These are phyloP conservation scores for Lycocerus yunnanus DNA, from an alignment of 2,888 invertebrate genomes.

Conservation along the genomic window DNA sequence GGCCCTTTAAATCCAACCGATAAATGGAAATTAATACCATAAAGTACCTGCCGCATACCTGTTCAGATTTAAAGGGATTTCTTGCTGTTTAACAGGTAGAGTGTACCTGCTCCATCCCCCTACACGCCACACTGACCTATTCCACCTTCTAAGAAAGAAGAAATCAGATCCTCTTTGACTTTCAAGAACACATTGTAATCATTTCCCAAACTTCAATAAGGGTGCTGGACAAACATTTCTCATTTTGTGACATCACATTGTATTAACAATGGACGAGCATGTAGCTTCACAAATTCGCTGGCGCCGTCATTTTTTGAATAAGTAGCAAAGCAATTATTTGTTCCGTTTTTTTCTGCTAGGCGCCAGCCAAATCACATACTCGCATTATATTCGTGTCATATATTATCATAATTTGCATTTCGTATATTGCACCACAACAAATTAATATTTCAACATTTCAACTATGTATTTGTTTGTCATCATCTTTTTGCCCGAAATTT, in stretches of 20 bases:
- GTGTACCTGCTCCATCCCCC: constrained; percentile 22
- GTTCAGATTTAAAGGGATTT: constrained; percentile 21
- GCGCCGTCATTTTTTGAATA: constrained; percentile 29
- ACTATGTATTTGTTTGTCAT: neutral
- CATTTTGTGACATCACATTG: constrained; percentile 32
- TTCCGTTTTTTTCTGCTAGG: constrained; percentile 23
- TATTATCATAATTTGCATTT: constrained; percentile 33
- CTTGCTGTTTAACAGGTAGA: constrained; percentile 31
- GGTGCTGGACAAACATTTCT: constrained; percentile 33
- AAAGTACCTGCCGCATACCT: constrained; percentile 31
- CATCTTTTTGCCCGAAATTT: neutral
- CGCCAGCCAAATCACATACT: constrained; percentile 28
- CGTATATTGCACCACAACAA: constrained; percentile 14
- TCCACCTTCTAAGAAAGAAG: constrained; percentile 31
- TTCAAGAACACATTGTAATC: constrained; percentile 37
- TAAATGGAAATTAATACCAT: constrained; percentile 24
- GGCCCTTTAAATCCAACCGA: constrained; percentile 27
- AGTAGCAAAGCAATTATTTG: constrained; percentile 26
- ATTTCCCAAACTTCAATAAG: constrained; percentile 19
- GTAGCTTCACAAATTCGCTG: constrained; percentile 24
- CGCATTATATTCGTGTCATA: constrained; percentile 27
- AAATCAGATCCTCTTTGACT: constrained; percentile 30
- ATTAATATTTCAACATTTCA: constrained; percentile 16
- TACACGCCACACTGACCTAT: constrained; percentile 25
- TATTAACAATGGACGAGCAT: constrained; percentile 18